phyloP scores from a whole-genome alignment of 2,888 invertebrate species.

The Emmelina monodactyla region DNA sequence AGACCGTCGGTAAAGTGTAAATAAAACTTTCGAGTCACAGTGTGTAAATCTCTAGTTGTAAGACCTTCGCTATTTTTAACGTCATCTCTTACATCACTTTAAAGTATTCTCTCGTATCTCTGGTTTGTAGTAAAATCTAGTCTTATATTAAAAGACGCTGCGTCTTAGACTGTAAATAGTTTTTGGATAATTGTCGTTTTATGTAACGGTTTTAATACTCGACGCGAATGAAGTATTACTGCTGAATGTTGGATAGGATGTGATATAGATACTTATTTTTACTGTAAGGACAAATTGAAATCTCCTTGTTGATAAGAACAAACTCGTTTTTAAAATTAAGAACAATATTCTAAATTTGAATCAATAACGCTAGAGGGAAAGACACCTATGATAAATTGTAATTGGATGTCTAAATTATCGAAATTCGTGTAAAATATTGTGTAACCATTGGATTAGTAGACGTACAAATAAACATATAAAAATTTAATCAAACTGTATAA shows the following conservation, averaged over 20 bases:
- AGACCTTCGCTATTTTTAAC: no score
- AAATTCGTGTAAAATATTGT: no score
- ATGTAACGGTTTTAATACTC: background rate
- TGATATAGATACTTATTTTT: conserved; percentile 55
- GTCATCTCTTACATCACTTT: no score
- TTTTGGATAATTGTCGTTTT: conserved; percentile 22
- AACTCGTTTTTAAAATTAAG: background rate
- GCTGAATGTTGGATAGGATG: conserved; percentile 46
- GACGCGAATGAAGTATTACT: no score
- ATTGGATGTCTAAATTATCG: conserved; percentile 45
- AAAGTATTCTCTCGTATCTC: conserved; percentile 40
- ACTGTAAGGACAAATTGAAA: conserved; percentile 44
- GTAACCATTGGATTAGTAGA: no score
- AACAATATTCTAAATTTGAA: conserved; percentile 22
- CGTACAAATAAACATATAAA: no score
- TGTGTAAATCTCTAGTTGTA: no score
- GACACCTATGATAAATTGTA: conserved; percentile 29
- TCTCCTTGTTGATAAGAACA: conserved; percentile 17
- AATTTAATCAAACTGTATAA: no score
- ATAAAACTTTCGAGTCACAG: no score
- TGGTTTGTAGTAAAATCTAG: conserved; percentile 62
- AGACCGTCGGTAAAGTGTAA: no score
- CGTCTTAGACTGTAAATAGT: conserved; percentile 55
- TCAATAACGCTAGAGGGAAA: conserved; percentile 32
- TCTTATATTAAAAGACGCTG: conserved; percentile 58